Conservation (phyloP, 2,797 vertebrate species). For the Epinephelus coioides region DNA sequence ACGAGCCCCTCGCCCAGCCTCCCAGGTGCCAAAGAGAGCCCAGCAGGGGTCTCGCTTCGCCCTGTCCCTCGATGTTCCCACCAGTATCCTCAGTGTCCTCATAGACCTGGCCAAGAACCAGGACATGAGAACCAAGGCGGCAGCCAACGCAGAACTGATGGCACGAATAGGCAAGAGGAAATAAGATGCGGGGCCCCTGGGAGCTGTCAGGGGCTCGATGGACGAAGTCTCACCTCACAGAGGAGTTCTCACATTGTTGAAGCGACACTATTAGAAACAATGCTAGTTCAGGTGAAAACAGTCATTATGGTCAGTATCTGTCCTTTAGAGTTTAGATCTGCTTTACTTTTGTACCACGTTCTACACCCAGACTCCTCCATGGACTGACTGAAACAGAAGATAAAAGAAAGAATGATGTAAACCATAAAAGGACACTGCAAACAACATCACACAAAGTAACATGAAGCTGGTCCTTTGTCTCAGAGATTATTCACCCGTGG, state of each 20-base stretch:
- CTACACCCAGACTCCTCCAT: conserved; percentile 21
- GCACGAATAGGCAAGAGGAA: conserved; percentile 88
- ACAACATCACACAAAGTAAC: conserved; percentile 22
- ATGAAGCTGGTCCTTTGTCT: conserved; percentile 71
- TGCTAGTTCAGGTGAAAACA: conserved; percentile 53
- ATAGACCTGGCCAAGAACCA: conserved; percentile 90
- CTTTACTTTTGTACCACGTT: conserved; percentile 59
- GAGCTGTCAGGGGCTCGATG: neutral
- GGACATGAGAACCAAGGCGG: conserved; percentile 89
- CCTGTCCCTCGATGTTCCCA: conserved; percentile 90
- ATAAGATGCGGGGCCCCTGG: conserved; percentile 58
- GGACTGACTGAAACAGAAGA: conserved; percentile 15
- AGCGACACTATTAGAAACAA: conserved; percentile 48
- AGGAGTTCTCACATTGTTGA: conserved; percentile 32
- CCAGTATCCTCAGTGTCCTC: conserved; percentile 88
- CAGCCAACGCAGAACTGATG: conserved; percentile 90
- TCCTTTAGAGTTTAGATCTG: conserved; percentile 61
- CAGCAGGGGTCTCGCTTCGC: conserved; percentile 84
- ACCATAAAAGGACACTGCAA: conserved; percentile 30
- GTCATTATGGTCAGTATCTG: conserved; percentile 31
- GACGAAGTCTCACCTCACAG: conserved; percentile 37
- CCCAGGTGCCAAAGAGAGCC: conserved; percentile 81
- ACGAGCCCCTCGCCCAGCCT: conserved; percentile 57
- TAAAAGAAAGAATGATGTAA: conserved; percentile 22
- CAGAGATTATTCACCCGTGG: conserved; percentile 35